Evolutionary conservation across 2,888 invertebrate species (phyloP), one percentile per base, ranked within the genome.

Genomic region (Erynnis tages): DNA sequence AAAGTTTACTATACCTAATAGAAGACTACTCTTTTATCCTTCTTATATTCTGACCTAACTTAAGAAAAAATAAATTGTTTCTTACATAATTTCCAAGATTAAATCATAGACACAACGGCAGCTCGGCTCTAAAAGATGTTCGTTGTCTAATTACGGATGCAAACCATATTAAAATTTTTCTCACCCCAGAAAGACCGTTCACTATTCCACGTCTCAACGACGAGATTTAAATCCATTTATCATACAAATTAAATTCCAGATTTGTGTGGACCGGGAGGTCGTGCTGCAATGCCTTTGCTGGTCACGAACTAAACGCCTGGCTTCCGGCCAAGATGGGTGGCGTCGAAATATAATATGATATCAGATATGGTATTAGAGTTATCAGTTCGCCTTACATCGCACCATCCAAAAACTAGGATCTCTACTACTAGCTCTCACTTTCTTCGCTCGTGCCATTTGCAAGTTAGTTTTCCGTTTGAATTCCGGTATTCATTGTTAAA

Each of bases 211-310:
- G 35, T 50, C 50, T 43, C 43, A 29, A 27, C 19, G 29, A 27
- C 43, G 35, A n/a, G 50, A 50, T 50, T 50, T 50, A 27, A 50
- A 48, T 53, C 52, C 56, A 54, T 56, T 56, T 52, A 44, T 54
- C 54, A 56, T 48, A 52, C 38, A 56, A 56, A 56, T 54, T 56
- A 56, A 56, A 54, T 54, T 48, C 44, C 47, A 56, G 54, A 45
- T 54, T 52, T 54, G 44, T 50, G 49, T 41, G 49, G 40, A 41
- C 17, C 34, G 41, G 19, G 25, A 43, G 41, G 17, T 43, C 25
- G 19, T 49, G 41, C 27, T 34, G 11, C 27, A 34, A 41, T 34
- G 23, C 27, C 41, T 41, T 25, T 25, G 25, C 25, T 49, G 32
- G 34, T 32, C 41, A 35, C 41, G 49, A 32, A 49, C 23, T 41